phyloP scores from a whole-genome alignment of 1,140 invertebrate genomes.

The Lucilia cuprina region DNA sequence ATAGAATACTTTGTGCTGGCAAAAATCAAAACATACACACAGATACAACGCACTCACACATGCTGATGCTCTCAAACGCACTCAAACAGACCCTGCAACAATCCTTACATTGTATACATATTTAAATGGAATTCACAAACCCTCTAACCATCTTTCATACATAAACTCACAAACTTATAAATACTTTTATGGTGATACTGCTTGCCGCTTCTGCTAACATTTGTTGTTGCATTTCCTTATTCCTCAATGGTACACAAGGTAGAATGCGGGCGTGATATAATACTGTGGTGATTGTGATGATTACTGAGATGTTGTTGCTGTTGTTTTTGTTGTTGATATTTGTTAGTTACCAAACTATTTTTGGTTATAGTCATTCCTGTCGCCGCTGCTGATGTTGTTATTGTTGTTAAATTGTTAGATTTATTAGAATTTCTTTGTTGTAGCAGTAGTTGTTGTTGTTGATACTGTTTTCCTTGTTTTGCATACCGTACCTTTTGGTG shows the following conservation, averaged over 20 bases:
- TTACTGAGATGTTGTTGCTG: slow-evolving; percentile 39
- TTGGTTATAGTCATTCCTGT: not conserved
- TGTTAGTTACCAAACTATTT: slow-evolving; percentile 20
- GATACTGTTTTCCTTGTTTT: slow-evolving; percentile 42
- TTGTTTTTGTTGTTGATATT: not conserved
- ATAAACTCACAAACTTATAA: not conserved
- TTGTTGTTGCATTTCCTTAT: slow-evolving; percentile 36
- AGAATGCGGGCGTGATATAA: slow-evolving; percentile 43
- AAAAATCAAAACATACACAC: not conserved
- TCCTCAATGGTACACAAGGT: slow-evolving; percentile 58
- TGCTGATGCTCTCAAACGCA: not conserved
- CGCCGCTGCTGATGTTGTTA: slow-evolving; percentile 25
- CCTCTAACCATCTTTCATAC: too few relatives aligned
- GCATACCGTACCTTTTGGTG: slow-evolving; percentile 12
- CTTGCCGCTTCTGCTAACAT: not conserved
- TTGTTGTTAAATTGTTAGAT: slow-evolving; percentile 37
- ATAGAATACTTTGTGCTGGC: not conserved
- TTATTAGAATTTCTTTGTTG: slow-evolving; percentile 28
- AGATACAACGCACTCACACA: not conserved
- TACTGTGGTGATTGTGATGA: slow-evolving; percentile 42
- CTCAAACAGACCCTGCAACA: too few relatives aligned
- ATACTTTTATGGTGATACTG: not conserved
- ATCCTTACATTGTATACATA: not conserved
- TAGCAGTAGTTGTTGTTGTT: slow-evolving; percentile 14
- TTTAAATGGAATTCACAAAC: not conserved